Evolutionary conservation across 1,140 invertebrate genomes (phyloP), one percentile per base, ranked within the genome.

Genomic region (Liolophura sinensis): DNA sequence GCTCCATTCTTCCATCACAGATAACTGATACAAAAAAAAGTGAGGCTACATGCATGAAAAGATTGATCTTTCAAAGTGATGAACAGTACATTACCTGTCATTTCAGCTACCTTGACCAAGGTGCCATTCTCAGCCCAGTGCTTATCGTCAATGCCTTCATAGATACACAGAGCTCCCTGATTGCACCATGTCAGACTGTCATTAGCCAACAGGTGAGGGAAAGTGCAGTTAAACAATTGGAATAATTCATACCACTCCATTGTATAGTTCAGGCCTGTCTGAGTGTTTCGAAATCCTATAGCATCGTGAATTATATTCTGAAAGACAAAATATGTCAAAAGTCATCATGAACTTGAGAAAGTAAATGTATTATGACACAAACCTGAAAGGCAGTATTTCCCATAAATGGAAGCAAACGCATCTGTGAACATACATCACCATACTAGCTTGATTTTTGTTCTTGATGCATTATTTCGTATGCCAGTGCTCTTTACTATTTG

Each of bases 241-340:
- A 79, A 78, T 0, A 83, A 70, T 58, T 82, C 81, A 52, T 82
- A 83, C 80, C 80, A 83, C 69, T 83, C 81, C 75, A 83, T 77
- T 15, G 81, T 83, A 49, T 79, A 79, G 65, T 82, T 83, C 14
- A 69, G 48, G 14, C 77, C 77, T 12, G 80, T 81, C 60, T 75
- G 72, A 0, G 75, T 52, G 65, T 78, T 80, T 56, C 73, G 72
- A 60, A 83, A 78, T 22, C 79, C 81, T 9, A 83, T 62, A 14
- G 80, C 81, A 73, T 83, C 81, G 64, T 82, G 81, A 74, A 82
- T 82, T n/a, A 83, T 81, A 61, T 83, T 64, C 81, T 83, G 65
- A 16, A 68, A 70, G 22, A 52, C 56, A 50, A 50, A 18, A 50
- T 40, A 9, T 40, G 31, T 9, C 31, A 16, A 54, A 54, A 54